A percentile compares a stretch with the other conserved stretches of the same genome.
Conservation (phyloP, 2,888 invertebrate species). For the Bedellia somnulentella region DNA sequence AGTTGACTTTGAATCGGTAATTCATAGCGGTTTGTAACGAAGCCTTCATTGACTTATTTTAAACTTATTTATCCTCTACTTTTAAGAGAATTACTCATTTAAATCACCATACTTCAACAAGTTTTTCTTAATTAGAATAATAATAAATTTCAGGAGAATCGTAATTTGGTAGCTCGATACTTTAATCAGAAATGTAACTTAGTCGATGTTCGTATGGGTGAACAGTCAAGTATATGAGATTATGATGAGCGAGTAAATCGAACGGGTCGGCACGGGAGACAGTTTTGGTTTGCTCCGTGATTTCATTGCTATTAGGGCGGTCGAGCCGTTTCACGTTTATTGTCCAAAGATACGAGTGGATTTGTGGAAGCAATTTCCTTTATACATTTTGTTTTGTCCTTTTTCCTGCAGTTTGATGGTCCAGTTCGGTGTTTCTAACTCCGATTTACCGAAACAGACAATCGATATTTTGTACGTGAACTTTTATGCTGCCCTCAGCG, state of each 20-base stretch:
- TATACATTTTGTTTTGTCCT: slow-evolving; percentile 63
- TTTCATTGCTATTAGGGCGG: slow-evolving; percentile 60
- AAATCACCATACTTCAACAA: no score
- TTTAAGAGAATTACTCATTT: no score
- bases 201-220: no score
- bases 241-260: slow-evolving; percentile 29
- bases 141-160: no score
- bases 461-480: slow-evolving; percentile 41
- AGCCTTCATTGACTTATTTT: no score
- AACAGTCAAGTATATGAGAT: slow-evolving; percentile 20
- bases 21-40: no score
- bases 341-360: slow-evolving; percentile 60
- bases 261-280: slow-evolving; percentile 35
- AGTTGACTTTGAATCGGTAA: no score
- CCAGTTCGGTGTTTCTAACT: slow-evolving; percentile 43
- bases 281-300: slow-evolving; percentile 61
- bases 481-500: slow-evolving; percentile 19
- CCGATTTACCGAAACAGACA: slow-evolving; percentile 47
- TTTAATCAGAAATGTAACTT: no score
- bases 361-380: slow-evolving; percentile 63
- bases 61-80: no score
- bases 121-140: no score
- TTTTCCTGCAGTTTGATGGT: slow-evolving; percentile 58
- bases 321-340: slow-evolving; percentile 52
- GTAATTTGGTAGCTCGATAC: no score